phyloP scores from a whole-genome alignment of 2,113 vertebrate species.

The Coracopsis vasa region DNA sequence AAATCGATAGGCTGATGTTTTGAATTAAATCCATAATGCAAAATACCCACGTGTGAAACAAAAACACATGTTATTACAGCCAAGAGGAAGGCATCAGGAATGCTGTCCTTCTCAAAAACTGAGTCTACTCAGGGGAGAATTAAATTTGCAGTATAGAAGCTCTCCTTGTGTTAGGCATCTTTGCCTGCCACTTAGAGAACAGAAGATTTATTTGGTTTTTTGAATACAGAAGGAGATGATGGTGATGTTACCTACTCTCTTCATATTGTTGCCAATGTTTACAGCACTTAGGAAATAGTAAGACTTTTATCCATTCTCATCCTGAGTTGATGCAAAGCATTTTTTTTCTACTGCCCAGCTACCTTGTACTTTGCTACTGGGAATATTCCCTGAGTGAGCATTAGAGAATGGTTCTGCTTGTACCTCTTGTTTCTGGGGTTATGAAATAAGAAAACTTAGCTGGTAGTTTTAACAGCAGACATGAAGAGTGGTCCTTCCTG shows the following conservation, averaged over 20 bases:
- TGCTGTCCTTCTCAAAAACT: background rate
- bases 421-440: background rate
- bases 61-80: background rate
- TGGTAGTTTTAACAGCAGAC: background rate
- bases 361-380: background rate
- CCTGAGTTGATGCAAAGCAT: background rate
- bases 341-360: background rate
- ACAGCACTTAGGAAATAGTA: background rate
- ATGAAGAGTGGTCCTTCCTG: background rate
- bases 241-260: fast-evolving
- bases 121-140: background rate
- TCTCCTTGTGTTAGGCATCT: background rate
- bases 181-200: background rate
- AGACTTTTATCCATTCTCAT: background rate
- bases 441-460: background rate
- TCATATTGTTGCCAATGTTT: background rate
- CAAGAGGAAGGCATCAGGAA: background rate
- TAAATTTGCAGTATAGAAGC: background rate
- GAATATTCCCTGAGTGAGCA: background rate
- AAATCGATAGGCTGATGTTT: background rate
- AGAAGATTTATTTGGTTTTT: background rate
- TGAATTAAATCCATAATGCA: background rate
- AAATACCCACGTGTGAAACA: background rate
- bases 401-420: background rate
- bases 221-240: background rate